Conservation (phyloP, 1,140 invertebrate species). For the Rhagoletis zephyria region DNA sequence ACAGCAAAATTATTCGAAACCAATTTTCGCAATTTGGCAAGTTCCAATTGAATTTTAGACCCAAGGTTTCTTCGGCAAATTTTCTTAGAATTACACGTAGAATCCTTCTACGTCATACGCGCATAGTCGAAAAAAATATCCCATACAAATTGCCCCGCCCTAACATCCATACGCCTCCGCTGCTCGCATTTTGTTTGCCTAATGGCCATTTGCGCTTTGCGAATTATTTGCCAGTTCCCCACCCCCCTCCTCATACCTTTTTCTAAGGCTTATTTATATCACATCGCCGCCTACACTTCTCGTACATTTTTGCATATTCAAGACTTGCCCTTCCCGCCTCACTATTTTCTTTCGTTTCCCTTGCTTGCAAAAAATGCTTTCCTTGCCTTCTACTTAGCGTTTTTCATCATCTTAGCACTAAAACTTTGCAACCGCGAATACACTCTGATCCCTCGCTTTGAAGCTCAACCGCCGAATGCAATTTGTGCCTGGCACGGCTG, state of each 20-base stretch:
- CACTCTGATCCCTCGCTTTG: not conserved
- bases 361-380: not conserved
- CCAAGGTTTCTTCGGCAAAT: too few species aligned
- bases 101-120: too few species aligned
- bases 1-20: too few species aligned
- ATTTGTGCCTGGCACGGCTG: constrained; percentile 16
- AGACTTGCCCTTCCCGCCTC: not conserved
- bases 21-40: too few species aligned
- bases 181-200: not conserved
- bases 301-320: too few species aligned
- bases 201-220: not conserved
- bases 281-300: too few species aligned
- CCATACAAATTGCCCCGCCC: too few species aligned
- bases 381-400: not conserved
- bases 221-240: not conserved
- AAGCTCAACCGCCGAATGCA: not conserved
- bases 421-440: not conserved
- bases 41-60: too few species aligned
- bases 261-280: too few species aligned
- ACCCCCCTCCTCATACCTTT: too few species aligned
- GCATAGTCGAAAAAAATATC: too few species aligned
- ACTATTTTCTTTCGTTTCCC: not conserved
- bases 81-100: too few species aligned
- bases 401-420: not conserved
- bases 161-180: not conserved